A percentile compares a stretch with the other conserved stretches of the same genome.
Evolutionary conservation across 92 coral and sea anemone genomes (phyloP).

Genomic region (Plumapathes pennacea): DNA sequence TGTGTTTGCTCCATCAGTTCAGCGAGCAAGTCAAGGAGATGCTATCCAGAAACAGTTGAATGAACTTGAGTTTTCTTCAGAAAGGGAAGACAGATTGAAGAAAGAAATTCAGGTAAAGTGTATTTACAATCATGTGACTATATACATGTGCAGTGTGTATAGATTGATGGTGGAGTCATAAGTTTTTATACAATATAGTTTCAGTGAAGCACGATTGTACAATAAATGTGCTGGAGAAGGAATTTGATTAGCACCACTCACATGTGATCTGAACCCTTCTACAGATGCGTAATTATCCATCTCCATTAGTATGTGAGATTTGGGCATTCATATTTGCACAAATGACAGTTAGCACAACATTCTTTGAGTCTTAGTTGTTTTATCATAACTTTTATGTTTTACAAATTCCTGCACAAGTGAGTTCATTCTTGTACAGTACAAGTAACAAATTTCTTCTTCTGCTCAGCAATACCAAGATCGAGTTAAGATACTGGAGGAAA

Average conservation of each 20-base stretch:
- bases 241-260: too few relatives aligned
- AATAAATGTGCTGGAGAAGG: too few relatives aligned
- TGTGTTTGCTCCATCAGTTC: constrained; percentile 61
- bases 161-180: neutral
- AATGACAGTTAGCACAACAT: too few relatives aligned
- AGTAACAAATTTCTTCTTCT: constrained; percentile 1
- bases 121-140: too few relatives aligned
- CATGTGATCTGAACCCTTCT: too few relatives aligned
- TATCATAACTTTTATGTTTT: too few relatives aligned
- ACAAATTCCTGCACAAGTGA: neutral
- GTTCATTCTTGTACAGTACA: neutral
- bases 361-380: too few relatives aligned
- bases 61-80: constrained; percentile 87
- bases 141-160: neutral
- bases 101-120: constrained; percentile 93
- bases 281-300: too few relatives aligned
- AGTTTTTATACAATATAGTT: neutral
- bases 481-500: constrained; percentile 87
- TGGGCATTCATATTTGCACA: too few relatives aligned
- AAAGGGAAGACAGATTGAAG: constrained; percentile 85
- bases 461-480: constrained; percentile 90
- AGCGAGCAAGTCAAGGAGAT: constrained; percentile 87
- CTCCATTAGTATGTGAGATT: too few relatives aligned
- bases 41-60: constrained; percentile 88
- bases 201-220: too few relatives aligned